Evolutionary conservation across 2,797 vertebrate genomes (phyloP).

Genomic region (Bradypodion ventrale): DNA sequence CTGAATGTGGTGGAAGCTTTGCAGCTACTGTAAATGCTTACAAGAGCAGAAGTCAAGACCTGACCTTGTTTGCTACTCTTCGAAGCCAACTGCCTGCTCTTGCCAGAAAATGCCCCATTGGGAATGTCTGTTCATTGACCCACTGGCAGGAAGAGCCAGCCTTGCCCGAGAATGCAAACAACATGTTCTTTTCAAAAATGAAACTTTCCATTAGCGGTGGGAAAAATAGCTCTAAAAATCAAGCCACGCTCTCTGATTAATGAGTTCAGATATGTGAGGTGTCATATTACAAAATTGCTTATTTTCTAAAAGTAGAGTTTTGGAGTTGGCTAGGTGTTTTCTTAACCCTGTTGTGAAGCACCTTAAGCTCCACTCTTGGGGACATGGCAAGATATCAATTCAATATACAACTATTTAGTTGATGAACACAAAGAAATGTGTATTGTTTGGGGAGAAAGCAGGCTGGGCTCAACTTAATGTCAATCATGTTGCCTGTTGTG

Average conservation of each 20-base stretch:
- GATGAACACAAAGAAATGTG: constrained; percentile 10
- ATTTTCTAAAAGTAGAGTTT: neutral
- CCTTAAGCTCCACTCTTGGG: too few relatives aligned
- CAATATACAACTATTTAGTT: neutral
- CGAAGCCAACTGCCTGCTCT: neutral
- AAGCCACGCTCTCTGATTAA: neutral
- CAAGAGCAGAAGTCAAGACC: too few relatives aligned
- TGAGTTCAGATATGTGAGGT: neutral
- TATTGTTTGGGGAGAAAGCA: neutral
- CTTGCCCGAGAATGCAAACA: neutral
- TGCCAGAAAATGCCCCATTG: neutral
- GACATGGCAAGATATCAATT: too few relatives aligned
- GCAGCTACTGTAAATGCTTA: neutral
- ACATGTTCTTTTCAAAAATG: neutral
- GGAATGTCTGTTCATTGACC: neutral
- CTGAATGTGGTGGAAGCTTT: neutral
- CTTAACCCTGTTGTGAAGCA: too few relatives aligned
- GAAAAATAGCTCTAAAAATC: neutral
- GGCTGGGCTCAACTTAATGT: neutral
- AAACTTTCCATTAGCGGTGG: neutral
- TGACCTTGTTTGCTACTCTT: too few relatives aligned
- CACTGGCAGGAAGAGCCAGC: neutral
- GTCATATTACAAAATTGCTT: neutral
- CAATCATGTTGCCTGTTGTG: neutral
- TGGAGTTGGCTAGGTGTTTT: too few relatives aligned